Conservation (phyloP, 1,140 invertebrate genomes). For the Fopius arisanus region DNA sequence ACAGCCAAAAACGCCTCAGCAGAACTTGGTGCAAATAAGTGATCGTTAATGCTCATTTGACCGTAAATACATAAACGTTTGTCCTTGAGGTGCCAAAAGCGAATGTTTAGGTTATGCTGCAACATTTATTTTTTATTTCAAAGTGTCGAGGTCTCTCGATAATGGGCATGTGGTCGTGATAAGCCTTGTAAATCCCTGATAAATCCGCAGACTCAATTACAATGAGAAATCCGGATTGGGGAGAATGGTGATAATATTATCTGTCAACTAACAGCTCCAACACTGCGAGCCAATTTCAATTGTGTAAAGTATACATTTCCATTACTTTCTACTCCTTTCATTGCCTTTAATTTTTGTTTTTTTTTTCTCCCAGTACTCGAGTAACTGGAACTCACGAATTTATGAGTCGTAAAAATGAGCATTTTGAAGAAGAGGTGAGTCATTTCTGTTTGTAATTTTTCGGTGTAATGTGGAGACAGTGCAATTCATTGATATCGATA, state of each 20-base stretch:
- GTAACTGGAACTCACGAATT: not conserved
- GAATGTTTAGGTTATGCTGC: not conserved
- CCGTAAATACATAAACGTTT: not conserved
- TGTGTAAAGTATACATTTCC: not conserved
- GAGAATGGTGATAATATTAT: not conserved
- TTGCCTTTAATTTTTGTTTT: not conserved
- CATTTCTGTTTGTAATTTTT: not conserved
- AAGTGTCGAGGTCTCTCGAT: not conserved
- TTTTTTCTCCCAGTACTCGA: not conserved
- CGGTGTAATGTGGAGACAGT: not conserved
- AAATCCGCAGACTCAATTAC: not conserved
- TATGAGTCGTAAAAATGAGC: constrained; percentile 18
- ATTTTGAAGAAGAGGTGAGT: constrained; percentile 22
- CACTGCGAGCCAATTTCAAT: not conserved
- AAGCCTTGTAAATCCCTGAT: not conserved
- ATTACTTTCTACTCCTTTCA: not conserved
- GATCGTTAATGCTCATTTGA: not conserved
- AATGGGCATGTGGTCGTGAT: not conserved
- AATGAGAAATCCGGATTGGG: not conserved
- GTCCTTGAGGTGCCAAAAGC: not conserved
- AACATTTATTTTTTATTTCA: not conserved
- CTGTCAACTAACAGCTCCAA: not conserved
- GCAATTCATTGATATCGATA: constrained; percentile 9
- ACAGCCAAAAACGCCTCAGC: too few species aligned
- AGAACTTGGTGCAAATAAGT: not conserved